Evolutionary conservation across 2,888 invertebrate species (phyloP).

Genomic region (Merodon equestris): DNA sequence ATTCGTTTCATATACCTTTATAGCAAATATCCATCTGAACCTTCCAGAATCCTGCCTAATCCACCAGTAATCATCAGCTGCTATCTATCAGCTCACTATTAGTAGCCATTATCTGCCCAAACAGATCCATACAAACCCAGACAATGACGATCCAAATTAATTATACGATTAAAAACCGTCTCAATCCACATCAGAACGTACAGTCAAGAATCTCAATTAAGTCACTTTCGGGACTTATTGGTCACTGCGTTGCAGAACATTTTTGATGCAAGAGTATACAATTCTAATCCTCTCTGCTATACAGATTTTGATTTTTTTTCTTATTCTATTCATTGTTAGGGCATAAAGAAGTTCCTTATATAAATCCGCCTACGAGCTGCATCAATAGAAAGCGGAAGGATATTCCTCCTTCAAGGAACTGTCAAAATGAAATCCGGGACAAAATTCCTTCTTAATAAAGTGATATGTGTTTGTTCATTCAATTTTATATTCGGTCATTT

Average conservation of each 20-base stretch:
- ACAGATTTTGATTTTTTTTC: too few species aligned
- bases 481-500: too few species aligned
- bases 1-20: too few species aligned
- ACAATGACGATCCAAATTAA: constrained; percentile 40
- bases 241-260: constrained; percentile 15
- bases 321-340: too few species aligned
- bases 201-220: constrained; percentile 50
- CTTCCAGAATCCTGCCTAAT: not conserved
- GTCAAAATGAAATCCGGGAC: not conserved
- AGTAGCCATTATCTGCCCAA: constrained; percentile 45
- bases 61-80: constrained; percentile 18
- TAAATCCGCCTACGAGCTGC: not conserved
- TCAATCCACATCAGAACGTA: constrained; percentile 4
- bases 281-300: too few species aligned
- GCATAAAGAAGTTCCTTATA: too few species aligned
- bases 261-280: too few species aligned
- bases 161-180: constrained; percentile 51
- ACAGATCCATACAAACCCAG: constrained; percentile 1
- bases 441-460: too few species aligned
- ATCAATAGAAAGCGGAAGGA: constrained; percentile 17
- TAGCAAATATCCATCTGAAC: too few species aligned
- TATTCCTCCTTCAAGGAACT: constrained; percentile 3
- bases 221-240: constrained; percentile 18
- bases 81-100: constrained; percentile 31
- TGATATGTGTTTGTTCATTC: too few species aligned